Percentiles rank a stretch among this genome's conserved stretches.
Evolutionary conservation across 1,140 invertebrate species (phyloP).

Genomic region (Melitaea cinxia): DNA sequence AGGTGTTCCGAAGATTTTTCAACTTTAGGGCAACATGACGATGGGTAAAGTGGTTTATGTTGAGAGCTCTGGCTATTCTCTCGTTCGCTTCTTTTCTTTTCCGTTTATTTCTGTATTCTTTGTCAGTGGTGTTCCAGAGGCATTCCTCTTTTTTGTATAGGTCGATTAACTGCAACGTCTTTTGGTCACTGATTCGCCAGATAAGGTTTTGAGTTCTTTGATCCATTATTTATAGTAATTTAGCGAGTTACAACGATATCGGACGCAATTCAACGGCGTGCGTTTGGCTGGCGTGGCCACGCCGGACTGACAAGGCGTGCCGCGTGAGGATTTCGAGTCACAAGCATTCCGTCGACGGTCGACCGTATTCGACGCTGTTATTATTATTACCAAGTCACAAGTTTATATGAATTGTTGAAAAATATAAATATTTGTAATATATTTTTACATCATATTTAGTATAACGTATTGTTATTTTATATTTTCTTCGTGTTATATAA

Average conservation of each 20-base stretch:
- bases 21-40: constrained; percentile 60
- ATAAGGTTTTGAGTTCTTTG: constrained; percentile 27
- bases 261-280: too few species aligned
- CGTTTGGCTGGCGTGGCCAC: constrained; percentile 38
- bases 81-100: constrained; percentile 45
- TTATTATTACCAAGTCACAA: too few species aligned
- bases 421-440: too few species aligned
- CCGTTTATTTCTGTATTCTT: constrained; percentile 50
- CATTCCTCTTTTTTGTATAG: constrained; percentile 56
- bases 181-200: constrained; percentile 50
- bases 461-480: too few species aligned
- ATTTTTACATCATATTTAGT: too few species aligned
- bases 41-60: constrained; percentile 49
- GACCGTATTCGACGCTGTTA: too few species aligned
- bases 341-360: too few species aligned
- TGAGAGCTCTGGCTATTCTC: constrained; percentile 47
- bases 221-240: constrained; percentile 9
- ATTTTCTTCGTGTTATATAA: too few species aligned
- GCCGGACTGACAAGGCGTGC: constrained; percentile 26
- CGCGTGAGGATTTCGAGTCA: not conserved
- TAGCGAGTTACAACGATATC: too few species aligned
- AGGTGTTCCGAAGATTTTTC: constrained; percentile 64
- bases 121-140: constrained; percentile 55
- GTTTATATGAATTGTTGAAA: too few species aligned
- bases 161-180: constrained; percentile 51